phyloP scores from a whole-genome alignment of 2,113 vertebrate species.

The Rhodinocichla rosea region DNA sequence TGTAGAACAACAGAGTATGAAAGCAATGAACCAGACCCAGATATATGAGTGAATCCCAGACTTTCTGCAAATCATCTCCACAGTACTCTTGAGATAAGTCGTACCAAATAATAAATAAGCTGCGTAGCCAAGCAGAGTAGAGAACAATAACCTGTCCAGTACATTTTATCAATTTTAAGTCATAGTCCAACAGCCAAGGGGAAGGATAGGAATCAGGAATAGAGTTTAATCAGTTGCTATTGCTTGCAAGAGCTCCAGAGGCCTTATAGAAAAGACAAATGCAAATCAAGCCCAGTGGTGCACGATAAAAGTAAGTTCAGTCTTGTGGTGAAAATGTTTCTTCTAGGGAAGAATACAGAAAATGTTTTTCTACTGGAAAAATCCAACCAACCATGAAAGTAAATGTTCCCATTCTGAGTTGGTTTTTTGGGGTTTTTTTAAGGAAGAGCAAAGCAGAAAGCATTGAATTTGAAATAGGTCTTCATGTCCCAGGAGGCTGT shows the following conservation, averaged over 20 bases:
- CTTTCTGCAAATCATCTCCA: neutral
- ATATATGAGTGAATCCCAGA: neutral
- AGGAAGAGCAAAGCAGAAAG: neutral
- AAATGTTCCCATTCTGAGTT: neutral
- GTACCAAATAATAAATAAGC: neutral
- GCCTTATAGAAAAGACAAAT: neutral
- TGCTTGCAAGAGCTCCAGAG: neutral
- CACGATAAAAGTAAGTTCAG: neutral
- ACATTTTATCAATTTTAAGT: neutral
- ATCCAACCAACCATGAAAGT: neutral
- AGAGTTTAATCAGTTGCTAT: neutral
- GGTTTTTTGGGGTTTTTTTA: neutral
- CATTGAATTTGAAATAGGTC: neutral
- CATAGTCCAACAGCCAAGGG: neutral
- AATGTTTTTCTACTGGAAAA: neutral
- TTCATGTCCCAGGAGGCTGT: neutral
- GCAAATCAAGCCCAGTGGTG: neutral
- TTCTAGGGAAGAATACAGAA: neutral
- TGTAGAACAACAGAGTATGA: neutral
- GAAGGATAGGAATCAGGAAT: neutral
- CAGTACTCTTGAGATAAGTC: neutral
- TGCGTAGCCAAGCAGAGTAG: neutral
- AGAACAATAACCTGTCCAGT: conserved; percentile 1
- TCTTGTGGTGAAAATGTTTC: neutral
- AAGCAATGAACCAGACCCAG: neutral